Evolutionary conservation across 2,888 invertebrate species (phyloP).

Genomic region (Apotomis turbidana): DNA sequence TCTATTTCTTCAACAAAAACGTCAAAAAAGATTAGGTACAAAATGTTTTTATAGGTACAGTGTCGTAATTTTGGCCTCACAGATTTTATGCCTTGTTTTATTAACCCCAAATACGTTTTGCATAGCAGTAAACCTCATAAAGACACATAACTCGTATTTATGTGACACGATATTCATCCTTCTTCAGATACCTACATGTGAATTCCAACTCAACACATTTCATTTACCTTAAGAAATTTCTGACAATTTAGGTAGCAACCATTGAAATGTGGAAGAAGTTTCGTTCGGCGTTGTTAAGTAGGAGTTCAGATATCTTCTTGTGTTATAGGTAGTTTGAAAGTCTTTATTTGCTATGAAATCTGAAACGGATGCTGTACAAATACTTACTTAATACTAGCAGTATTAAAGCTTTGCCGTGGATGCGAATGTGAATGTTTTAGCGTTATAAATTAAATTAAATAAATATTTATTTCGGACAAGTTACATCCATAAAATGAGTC

Average conservation of each 20-base stretch:
- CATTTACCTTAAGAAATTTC: background rate
- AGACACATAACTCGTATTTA: slow-evolving; percentile 26
- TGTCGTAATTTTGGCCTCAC: slow-evolving; percentile 14
- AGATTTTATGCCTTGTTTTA: slow-evolving; percentile 27
- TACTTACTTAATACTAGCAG: no score
- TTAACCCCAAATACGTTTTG: slow-evolving; percentile 27
- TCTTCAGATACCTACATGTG: slow-evolving; percentile 1
- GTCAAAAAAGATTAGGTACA: background rate
- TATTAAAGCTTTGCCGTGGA: no score
- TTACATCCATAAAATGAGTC: no score
- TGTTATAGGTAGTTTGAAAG: background rate
- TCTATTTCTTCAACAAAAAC: background rate
- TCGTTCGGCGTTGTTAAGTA: background rate
- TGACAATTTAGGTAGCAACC: background rate
- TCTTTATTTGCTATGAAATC: background rate
- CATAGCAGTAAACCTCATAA: slow-evolving; percentile 26
- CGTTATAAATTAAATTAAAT: no score
- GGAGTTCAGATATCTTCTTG: background rate
- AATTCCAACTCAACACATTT: slow-evolving; percentile 9
- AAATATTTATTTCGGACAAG: no score
- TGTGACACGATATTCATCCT: slow-evolving; percentile 22
- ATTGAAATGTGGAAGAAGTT: background rate
- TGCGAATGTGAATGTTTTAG: no score
- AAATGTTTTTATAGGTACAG: slow-evolving; percentile 1
- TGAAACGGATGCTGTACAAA: background rate